Evolutionary conservation across 2,113 vertebrate genomes (phyloP).

Genomic region (Isichthys henryi): DNA sequence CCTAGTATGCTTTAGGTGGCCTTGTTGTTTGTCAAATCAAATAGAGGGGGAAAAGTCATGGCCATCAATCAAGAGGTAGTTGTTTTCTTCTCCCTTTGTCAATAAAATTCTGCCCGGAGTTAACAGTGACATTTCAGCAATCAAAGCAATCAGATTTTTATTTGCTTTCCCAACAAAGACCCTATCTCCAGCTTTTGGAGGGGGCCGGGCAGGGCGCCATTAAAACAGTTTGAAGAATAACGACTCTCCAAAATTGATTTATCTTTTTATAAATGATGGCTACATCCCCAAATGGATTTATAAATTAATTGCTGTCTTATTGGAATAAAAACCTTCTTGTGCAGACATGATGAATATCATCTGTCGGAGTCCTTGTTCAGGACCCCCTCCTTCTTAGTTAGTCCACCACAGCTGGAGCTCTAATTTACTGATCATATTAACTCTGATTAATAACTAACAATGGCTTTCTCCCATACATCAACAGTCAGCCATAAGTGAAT

Average conservation of each 20-base stretch:
- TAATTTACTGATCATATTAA: constrained; percentile 91
- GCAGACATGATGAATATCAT: constrained; percentile 77
- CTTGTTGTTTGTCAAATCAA: constrained; percentile 69
- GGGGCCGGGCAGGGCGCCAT: constrained; percentile 57
- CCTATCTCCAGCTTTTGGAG: constrained; percentile 42
- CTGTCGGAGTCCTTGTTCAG: constrained; percentile 69
- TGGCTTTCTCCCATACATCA: constrained; percentile 76
- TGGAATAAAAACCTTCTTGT: constrained; percentile 86
- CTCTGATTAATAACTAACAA: constrained; percentile 93
- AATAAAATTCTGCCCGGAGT: constrained; percentile 62
- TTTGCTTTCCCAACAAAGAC: constrained; percentile 55
- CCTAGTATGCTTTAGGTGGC: constrained; percentile 60
- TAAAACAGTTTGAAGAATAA: constrained; percentile 71
- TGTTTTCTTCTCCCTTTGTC: constrained; percentile 53
- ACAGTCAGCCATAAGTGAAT: constrained; percentile 77
- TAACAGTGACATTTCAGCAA: constrained; percentile 65
- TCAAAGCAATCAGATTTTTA: constrained; percentile 61
- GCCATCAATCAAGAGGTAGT: constrained; percentile 61
- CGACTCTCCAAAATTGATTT: constrained; percentile 76
- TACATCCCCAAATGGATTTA: constrained; percentile 86
- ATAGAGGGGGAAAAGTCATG: constrained; percentile 41
- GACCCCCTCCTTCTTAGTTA: constrained; percentile 74
- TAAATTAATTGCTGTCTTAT: constrained; percentile 90
- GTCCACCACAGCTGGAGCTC: constrained; percentile 79
- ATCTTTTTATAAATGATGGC: constrained; percentile 88